A percentile compares a stretch with the other conserved stretches of the same genome.
These are phyloP conservation scores for Ectropis grisescens DNA, from an alignment of 1,140 invertebrate species.

Conservation along the genomic window DNA sequence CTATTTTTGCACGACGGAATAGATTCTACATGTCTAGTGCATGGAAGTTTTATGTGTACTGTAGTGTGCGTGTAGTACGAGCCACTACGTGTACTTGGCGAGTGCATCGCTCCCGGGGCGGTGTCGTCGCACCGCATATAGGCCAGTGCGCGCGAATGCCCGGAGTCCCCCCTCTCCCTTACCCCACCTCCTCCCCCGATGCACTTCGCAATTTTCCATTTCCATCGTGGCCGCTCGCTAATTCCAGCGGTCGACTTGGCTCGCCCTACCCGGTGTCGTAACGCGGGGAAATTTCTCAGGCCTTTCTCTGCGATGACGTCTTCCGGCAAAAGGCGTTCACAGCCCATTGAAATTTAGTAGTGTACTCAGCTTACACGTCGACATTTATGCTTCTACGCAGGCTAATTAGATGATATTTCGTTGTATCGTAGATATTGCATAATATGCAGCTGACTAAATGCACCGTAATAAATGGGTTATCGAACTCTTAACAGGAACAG, in stretches of 20 bases:
- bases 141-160: constrained; percentile 64
- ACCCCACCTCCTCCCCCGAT: constrained; percentile 13
- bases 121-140: constrained; percentile 68
- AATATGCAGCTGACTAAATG: too few species aligned
- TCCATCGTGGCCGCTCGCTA: constrained; percentile 49
- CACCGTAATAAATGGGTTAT: too few species aligned
- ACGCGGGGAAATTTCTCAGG: constrained; percentile 39
- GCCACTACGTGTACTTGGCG: constrained; percentile 45
- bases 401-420: too few species aligned
- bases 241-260: constrained; percentile 35
- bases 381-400: too few species aligned
- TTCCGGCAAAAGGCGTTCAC: constrained; percentile 24
- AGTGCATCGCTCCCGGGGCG: constrained; percentile 62
- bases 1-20: too few species aligned
- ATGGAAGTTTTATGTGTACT: constrained; percentile 55
- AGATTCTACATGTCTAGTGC: too few species aligned
- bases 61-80: constrained; percentile 57
- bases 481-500: too few species aligned
- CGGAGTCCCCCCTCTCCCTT: constrained; percentile 24
- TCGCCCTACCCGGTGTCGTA: constrained; percentile 31
- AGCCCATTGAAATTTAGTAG: too few species aligned
- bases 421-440: too few species aligned
- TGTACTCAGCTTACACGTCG: too few species aligned
- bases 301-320: constrained; percentile 25
- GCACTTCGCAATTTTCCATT: constrained; percentile 64